phyloP scores from a whole-genome alignment of 23 tunicate species.

The Clavelina lepadiformis region DNA sequence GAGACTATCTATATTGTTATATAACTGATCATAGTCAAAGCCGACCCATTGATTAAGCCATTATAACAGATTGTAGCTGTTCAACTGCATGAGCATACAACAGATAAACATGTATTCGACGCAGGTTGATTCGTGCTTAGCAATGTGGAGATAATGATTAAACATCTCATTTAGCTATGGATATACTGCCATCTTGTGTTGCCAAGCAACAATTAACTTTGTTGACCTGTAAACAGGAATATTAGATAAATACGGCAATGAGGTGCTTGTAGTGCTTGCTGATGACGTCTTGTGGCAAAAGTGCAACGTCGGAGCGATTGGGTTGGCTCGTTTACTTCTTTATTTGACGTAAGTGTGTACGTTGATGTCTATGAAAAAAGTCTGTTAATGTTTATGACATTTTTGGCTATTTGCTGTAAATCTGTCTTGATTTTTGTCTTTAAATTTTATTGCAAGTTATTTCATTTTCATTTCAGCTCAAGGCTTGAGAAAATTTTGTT shows the following conservation, averaged over 20 bases:
- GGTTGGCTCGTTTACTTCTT: conserved; percentile 30
- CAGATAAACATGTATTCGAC: no score
- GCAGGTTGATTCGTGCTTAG: no score
- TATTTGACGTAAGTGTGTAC: conserved; percentile 34
- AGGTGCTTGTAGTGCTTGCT: conserved; percentile 13
- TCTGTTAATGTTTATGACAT: neutral
- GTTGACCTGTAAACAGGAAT: conserved; percentile 5
- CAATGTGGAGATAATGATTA: no score
- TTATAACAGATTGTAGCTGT: no score
- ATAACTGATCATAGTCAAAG: no score
- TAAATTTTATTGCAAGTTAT: neutral
- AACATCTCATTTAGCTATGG: no score
- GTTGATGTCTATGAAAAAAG: neutral
- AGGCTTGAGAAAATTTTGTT: conserved; percentile 9
- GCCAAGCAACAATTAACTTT: neutral
- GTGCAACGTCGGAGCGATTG: conserved; percentile 31
- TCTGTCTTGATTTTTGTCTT: neutral
- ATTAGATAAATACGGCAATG: conserved; percentile 8
- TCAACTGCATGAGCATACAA: no score
- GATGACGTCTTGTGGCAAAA: conserved; percentile 60
- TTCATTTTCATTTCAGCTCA: neutral
- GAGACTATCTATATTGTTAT: no score
- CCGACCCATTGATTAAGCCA: no score
- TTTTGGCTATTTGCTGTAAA: no score
- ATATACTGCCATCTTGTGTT: no score